These are phyloP conservation scores for Steinernema carpocapsae DNA, from an alignment of 2,888 invertebrate species.

Conservation along the genomic window DNA sequence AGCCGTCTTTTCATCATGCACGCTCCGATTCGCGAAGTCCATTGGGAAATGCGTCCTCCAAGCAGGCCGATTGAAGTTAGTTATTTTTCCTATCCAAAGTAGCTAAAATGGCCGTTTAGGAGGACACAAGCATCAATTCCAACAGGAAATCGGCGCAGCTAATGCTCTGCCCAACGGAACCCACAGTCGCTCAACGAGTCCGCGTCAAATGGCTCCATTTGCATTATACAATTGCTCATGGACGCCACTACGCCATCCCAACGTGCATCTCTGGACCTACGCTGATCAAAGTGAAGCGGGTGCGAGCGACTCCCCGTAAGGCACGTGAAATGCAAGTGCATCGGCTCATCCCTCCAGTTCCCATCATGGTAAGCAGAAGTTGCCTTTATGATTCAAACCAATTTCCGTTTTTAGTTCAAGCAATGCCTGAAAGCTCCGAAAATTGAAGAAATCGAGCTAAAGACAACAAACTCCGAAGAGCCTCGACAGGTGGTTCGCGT, in stretches of 20 bases:
- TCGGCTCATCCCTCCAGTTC: slow-evolving; percentile 17
- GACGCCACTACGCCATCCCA: slow-evolving; percentile 41
- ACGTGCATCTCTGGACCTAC: slow-evolving; percentile 31
- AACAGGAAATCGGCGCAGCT: slow-evolving; percentile 14
- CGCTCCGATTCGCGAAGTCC: slow-evolving; percentile 41
- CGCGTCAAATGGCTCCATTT: slow-evolving; percentile 6
- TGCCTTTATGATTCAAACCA: neutral
- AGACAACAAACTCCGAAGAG: slow-evolving; percentile 11
- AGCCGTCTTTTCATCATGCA: slow-evolving; percentile 7
- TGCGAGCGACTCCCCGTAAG: slow-evolving; percentile 13
- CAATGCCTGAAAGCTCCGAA: neutral
- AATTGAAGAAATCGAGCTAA: slow-evolving; percentile 5
- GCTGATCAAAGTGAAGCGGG: slow-evolving; percentile 25
- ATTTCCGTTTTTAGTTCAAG: slow-evolving; percentile 10
- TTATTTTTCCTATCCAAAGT: neutral
- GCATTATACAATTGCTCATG: slow-evolving; percentile 38
- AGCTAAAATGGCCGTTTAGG: neutral
- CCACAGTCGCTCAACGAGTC: neutral
- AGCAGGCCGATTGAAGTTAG: slow-evolving; percentile 39
- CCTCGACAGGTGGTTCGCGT: slow-evolving; percentile 10
- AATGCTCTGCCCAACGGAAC: neutral
- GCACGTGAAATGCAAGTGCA: slow-evolving; percentile 13
- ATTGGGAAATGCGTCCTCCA: slow-evolving; percentile 41
- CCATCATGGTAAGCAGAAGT: slow-evolving; percentile 8
- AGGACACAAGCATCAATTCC: neutral